These are phyloP conservation scores for Heterodera carotae DNA, from an alignment of 1,140 invertebrate species.

Conservation along the genomic window DNA sequence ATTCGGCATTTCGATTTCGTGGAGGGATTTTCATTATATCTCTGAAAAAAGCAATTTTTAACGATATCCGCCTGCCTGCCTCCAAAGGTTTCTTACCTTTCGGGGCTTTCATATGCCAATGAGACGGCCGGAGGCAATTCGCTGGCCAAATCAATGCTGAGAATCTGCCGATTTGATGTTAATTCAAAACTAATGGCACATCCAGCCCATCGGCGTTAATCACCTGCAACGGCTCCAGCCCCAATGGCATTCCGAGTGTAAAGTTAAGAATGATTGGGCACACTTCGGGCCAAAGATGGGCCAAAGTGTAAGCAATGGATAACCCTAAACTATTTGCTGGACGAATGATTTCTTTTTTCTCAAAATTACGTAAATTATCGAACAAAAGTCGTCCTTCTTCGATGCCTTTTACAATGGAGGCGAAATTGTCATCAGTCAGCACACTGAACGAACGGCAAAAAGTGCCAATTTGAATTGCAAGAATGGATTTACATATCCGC, in stretches of 20 bases:
- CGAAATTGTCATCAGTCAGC: slow-evolving; percentile 75
- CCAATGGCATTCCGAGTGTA: slow-evolving; percentile 68
- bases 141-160: slow-evolving; percentile 53
- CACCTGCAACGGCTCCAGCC: slow-evolving; percentile 66
- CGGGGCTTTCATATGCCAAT: slow-evolving; percentile 67
- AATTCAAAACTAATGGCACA: neutral
- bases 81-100: slow-evolving; percentile 58
- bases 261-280: slow-evolving; percentile 69
- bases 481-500: slow-evolving; percentile 66
- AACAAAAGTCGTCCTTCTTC: slow-evolving; percentile 66
- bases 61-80: too few species aligned
- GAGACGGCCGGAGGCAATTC: slow-evolving; percentile 68
- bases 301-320: slow-evolving; percentile 61
- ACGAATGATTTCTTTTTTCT: neutral
- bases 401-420: slow-evolving; percentile 74
- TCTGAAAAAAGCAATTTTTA: too few species aligned
- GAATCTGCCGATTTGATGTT: slow-evolving; percentile 48
- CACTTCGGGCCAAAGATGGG: slow-evolving; percentile 66
- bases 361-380: slow-evolving; percentile 46
- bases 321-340: slow-evolving; percentile 16
- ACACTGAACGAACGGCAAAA: slow-evolving; percentile 7
- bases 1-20: slow-evolving; percentile 37
- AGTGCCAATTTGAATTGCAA: too few species aligned
- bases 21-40: slow-evolving; percentile 59
- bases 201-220: slow-evolving; percentile 40